Evolutionary conservation across 1,140 invertebrate species (phyloP).

Genomic region (Trichoplusia ni): DNA sequence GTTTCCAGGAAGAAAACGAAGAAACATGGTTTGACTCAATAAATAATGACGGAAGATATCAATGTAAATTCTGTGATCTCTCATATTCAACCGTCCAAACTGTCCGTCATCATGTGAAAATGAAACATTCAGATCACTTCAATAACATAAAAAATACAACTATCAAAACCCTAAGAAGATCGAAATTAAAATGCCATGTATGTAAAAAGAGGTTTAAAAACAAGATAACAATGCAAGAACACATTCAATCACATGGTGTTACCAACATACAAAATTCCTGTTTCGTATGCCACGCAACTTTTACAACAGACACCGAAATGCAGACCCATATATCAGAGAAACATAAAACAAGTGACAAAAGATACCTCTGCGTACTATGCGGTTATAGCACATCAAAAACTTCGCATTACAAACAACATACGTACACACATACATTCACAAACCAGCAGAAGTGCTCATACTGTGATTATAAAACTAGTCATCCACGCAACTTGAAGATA

Average conservation of each 20-base stretch:
- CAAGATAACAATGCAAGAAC: constrained; percentile 37
- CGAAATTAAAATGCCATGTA: constrained; percentile 48
- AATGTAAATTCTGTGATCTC: constrained; percentile 52
- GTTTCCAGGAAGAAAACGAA: not conserved
- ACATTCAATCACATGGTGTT: constrained; percentile 34
- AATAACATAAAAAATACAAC: constrained; percentile 27
- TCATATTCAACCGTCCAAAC: constrained; percentile 49
- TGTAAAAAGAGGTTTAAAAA: constrained; percentile 44
- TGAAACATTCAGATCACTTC: constrained; percentile 43
- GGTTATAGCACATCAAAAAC: constrained; percentile 50
- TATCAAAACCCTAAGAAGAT: constrained; percentile 38
- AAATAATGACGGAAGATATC: constrained; percentile 40
- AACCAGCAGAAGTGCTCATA: constrained; percentile 42
- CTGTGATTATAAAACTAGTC: constrained; percentile 60
- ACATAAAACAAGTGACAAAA: constrained; percentile 5
- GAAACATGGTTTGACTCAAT: constrained; percentile 47
- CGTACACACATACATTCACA: constrained; percentile 39
- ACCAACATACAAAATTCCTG: constrained; percentile 43
- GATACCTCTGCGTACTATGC: constrained; percentile 42
- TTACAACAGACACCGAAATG: constrained; percentile 37
- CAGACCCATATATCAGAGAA: not conserved
- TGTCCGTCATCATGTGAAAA: constrained; percentile 45
- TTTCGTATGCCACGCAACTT: constrained; percentile 44
- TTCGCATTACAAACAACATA: constrained; percentile 54
- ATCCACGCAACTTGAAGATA: constrained; percentile 51